Evolutionary conservation across 2,797 vertebrate species (phyloP).

Genomic region (Semaprochilodus insignis): DNA sequence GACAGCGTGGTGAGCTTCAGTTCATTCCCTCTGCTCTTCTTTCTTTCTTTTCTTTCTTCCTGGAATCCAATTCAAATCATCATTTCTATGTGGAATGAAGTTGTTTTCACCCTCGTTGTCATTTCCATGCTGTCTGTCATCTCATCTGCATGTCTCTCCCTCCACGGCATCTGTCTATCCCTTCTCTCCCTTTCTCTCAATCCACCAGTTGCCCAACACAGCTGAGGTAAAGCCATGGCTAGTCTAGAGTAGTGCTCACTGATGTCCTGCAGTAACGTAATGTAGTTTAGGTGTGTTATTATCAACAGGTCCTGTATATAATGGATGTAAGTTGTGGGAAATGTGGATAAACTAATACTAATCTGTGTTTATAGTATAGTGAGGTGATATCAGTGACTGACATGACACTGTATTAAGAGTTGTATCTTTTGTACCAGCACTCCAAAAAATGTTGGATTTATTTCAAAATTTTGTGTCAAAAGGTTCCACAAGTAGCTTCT

Average conservation of each 20-base stretch:
- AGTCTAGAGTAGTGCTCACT: neutral
- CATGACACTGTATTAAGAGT: too few species aligned
- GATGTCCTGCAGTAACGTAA: neutral
- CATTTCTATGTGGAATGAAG: too few species aligned
- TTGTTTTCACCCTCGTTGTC: neutral
- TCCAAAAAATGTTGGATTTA: too few species aligned
- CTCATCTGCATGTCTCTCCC: neutral
- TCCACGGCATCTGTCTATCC: conserved; percentile 23
- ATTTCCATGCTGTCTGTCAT: conserved; percentile 3
- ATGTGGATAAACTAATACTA: neutral
- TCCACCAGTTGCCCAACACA: conserved; percentile 38
- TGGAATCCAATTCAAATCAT: neutral
- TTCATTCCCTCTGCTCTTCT: conserved; percentile 12
- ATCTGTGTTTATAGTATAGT: too few species aligned
- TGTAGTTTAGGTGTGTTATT: neutral
- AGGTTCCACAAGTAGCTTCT: too few species aligned
- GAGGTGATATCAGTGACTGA: too few species aligned
- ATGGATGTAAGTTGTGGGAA: neutral
- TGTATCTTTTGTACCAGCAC: too few species aligned
- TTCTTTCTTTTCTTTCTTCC: too few species aligned
- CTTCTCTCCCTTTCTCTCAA: conserved; percentile 5
- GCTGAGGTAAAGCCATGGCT: conserved; percentile 31
- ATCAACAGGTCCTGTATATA: too few species aligned
- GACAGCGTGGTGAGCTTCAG: conserved; percentile 88
- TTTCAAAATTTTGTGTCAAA: too few species aligned